A percentile compares a stretch with the other conserved stretches of the same genome.
phyloP scores from a whole-genome alignment of 2,888 invertebrate species.

The Sarcophaga caerulescens region DNA sequence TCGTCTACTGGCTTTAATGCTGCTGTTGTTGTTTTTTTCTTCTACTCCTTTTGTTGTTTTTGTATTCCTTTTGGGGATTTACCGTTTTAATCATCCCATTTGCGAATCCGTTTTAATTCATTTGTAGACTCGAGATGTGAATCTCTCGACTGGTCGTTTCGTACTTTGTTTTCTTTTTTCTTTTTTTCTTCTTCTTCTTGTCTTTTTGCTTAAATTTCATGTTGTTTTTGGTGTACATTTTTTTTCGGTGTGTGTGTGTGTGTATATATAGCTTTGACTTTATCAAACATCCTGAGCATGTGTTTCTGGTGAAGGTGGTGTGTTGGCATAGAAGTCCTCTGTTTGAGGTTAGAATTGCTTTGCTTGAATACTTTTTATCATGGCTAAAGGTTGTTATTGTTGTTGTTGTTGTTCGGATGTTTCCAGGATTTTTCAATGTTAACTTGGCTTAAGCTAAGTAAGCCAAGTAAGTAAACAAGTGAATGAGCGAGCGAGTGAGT shows the following conservation, averaged over 20 bases:
- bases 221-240: background rate
- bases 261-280: background rate
- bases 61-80: constrained; percentile 40
- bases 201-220: background rate
- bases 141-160: background rate
- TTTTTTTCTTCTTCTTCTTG: constrained; percentile 15
- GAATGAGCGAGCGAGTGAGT: constrained; percentile 19
- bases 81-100: constrained; percentile 35
- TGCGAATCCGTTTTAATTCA: background rate
- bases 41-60: background rate
- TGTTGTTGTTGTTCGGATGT: constrained; percentile 5
- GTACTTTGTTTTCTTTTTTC: background rate
- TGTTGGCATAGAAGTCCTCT: background rate
- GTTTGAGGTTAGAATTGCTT: constrained; percentile 20
- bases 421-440: constrained; percentile 16
- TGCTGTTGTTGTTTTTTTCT: constrained; percentile 13
- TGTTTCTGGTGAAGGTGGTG: constrained; percentile 18
- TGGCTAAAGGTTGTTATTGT: constrained; percentile 8
- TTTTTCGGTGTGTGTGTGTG: background rate
- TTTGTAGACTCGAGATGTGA: constrained; percentile 2
- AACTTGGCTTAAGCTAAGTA: constrained; percentile 14
- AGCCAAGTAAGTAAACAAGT: constrained; percentile 25
- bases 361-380: background rate
- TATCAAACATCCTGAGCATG: constrained; percentile 18
- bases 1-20: background rate